Conservation (phyloP, 2,888 invertebrate genomes). For the Mycalesis mineus region DNA sequence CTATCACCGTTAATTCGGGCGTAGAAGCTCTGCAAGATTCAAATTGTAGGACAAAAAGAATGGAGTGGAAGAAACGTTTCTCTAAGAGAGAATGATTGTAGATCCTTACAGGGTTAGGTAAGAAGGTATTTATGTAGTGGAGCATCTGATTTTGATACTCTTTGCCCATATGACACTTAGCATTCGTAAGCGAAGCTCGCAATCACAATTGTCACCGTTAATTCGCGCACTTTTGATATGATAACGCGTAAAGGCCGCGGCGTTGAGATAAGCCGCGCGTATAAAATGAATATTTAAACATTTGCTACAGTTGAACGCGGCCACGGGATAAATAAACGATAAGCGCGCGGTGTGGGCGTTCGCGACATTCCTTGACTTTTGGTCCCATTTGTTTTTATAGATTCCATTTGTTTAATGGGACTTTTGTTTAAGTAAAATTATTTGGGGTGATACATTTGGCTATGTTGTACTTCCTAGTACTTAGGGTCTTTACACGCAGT, state of each 20-base stretch:
- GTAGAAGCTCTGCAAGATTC: too few relatives aligned
- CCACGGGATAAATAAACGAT: constrained; percentile 22
- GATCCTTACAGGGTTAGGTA: too few relatives aligned
- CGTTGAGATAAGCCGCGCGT: constrained; percentile 28
- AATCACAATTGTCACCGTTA: constrained; percentile 72
- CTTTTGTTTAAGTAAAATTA: too few relatives aligned
- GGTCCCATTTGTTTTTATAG: constrained; percentile 4
- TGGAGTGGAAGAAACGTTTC: too few relatives aligned
- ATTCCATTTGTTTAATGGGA: not conserved
- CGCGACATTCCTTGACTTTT: constrained; percentile 1
- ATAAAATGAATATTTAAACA: constrained; percentile 35
- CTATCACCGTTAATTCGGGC: too few relatives aligned
- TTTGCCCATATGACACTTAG: constrained; percentile 33
- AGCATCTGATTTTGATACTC: constrained; percentile 26
- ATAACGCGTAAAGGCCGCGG: constrained; percentile 40
- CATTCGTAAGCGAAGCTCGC: constrained; percentile 54
- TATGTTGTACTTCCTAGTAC: too few relatives aligned
- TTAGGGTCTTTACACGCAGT: too few relatives aligned
- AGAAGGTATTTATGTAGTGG: not conserved
- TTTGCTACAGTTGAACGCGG: constrained; percentile 28
- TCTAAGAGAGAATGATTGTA: too few relatives aligned
- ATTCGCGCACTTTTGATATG: constrained; percentile 66
- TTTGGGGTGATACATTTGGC: too few relatives aligned
- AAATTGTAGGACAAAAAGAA: too few relatives aligned
- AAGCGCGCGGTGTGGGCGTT: constrained; percentile 4